These are phyloP conservation scores for Wasmannia auropunctata DNA, from an alignment of 1,140 invertebrate species.

Conservation along the genomic window DNA sequence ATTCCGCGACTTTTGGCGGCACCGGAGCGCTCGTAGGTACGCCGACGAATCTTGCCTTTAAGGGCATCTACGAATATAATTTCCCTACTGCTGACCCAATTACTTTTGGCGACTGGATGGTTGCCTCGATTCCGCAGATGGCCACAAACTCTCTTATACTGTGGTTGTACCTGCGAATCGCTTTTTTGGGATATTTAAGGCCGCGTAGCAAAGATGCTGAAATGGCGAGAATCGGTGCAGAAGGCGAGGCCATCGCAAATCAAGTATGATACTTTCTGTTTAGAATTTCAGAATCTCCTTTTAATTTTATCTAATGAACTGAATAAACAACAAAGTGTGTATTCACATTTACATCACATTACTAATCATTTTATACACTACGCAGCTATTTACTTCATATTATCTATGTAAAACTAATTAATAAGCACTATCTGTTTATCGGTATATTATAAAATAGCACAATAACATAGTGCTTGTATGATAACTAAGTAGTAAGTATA, in stretches of 20 bases:
- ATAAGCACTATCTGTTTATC: too few species aligned
- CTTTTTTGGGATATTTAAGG: slow-evolving; percentile 91
- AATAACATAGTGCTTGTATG: too few species aligned
- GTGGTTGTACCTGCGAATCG: slow-evolving; percentile 89
- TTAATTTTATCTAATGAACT: too few species aligned
- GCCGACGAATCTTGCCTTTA: slow-evolving; percentile 94
- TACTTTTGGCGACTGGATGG: slow-evolving; percentile 92
- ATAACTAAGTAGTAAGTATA: too few species aligned
- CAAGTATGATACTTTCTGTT: slow-evolving; percentile 80
- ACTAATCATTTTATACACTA: too few species aligned
- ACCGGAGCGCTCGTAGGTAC: slow-evolving; percentile 94
- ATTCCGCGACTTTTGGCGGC: slow-evolving; percentile 92
- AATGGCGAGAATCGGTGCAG: slow-evolving; percentile 85
- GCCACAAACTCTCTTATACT: slow-evolving; percentile 89
- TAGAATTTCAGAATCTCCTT: background rate
- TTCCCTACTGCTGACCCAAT: slow-evolving; percentile 85
- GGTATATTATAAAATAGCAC: too few species aligned
- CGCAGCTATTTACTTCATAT: too few species aligned
- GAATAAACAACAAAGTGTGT: too few species aligned
- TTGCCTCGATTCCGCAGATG: slow-evolving; percentile 89
- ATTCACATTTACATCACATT: too few species aligned
- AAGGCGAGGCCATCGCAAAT: slow-evolving; percentile 87
- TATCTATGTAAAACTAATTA: too few species aligned
- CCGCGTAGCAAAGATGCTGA: slow-evolving; percentile 87
- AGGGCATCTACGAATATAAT: slow-evolving; percentile 89